A percentile compares a stretch with the other conserved stretches of the same genome.
These are phyloP conservation scores for Typhlomys cinereus DNA, from an alignment of 2,113 vertebrate species.

Conservation along the genomic window DNA sequence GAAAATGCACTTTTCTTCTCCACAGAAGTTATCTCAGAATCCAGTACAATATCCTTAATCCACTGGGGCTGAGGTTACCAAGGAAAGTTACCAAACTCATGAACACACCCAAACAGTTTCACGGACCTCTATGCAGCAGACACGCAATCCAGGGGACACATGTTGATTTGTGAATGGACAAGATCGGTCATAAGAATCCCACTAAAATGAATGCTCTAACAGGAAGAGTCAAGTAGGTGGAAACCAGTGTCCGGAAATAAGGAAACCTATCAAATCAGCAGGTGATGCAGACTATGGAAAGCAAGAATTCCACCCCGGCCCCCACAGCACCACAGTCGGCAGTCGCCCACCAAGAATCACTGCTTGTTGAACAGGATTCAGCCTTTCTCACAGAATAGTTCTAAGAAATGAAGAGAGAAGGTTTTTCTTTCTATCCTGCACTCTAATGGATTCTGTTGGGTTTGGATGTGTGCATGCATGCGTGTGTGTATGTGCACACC, in stretches of 20 bases:
- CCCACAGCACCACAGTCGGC: not conserved
- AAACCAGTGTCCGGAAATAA: not conserved
- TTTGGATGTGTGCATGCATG: too few species aligned
- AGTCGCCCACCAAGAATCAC: not conserved
- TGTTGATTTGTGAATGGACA: not conserved
- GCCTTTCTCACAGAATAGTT: not conserved
- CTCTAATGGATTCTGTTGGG: too few species aligned
- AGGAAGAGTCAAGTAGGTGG: not conserved
- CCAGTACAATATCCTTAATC: not conserved
- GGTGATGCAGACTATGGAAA: not conserved
- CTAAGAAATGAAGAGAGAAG: not conserved
- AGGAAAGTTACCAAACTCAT: not conserved
- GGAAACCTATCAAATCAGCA: constrained; percentile 23
- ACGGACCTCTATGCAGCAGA: not conserved
- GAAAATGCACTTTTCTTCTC: not conserved
- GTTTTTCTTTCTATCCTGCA: not conserved
- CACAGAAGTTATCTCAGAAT: not conserved
- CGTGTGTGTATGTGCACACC: too few species aligned
- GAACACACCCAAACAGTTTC: not conserved
- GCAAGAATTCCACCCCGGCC: not conserved
- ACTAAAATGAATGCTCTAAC: not conserved
- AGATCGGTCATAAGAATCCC: not conserved
- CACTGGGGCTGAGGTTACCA: not conserved
- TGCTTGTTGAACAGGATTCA: not conserved
- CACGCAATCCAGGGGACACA: not conserved